Base-by-base conservation (phyloP, 2,888 invertebrate species). In the Eulithis testata region DNA sequence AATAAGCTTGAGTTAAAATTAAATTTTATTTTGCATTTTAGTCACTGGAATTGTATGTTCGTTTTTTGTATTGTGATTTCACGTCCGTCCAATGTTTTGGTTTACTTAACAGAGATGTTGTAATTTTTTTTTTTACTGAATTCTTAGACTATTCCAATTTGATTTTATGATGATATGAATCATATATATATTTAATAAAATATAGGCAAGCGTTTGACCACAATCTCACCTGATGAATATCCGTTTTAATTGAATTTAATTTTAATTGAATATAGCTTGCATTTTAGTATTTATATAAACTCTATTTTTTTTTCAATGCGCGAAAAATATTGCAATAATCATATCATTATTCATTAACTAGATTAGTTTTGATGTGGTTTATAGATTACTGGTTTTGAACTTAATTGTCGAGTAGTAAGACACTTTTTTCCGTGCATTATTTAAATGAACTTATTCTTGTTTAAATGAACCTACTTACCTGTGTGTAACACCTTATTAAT, bases 301-400 rank as follows among this genome's bases (percentile, higher is more conserved):
- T 31, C 31, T 31, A 54, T 36, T 56, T 62, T 43, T 8, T 62
- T 47, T 59, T 51, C 14, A 37, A 51, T 11, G 44, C 21, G 43
- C 56, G 12, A 31, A 31, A 43, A 54, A 50, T 53, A 54, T 58
- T 59, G 47, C 67, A 66, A 66, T 56, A 9, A 53, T 59, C 62
- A 66, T 66, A 66, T 66, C 66, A 64, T 58, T 53, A 65, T 66
- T 51, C 55, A 50, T 66, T 62, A 64, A 62, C 51, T 68, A 66
- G 64, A 63, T 65, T 61, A 58, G 21, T 47, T 43, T 53, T 27
- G 45, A 56, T n/a, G 52, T 47, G 63, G 44, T 37, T 37, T 27
- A 50, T 9, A 57, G 52, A 37, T 40, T 57, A 62, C 53, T 36
- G 36, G 40, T 43, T 56, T 53, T 61, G 43, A 55, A 53, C 31